Evolutionary conservation across 2,113 vertebrate genomes (phyloP).

Genomic region (Spea multiplicata): DNA sequence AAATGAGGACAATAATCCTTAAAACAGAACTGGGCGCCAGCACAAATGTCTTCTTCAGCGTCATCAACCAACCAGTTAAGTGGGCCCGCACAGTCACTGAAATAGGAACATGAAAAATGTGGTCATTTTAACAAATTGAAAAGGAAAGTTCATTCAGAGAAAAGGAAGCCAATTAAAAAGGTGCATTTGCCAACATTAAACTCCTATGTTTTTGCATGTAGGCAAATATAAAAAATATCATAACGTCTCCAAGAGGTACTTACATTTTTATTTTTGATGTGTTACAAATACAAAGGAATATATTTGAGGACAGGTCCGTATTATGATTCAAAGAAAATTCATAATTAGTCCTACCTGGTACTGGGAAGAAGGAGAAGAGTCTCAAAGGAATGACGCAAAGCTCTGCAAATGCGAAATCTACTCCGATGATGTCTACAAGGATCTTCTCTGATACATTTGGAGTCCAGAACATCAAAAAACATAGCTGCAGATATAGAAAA

Average conservation of each 20-base stretch:
- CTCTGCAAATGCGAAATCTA: constrained; percentile 85
- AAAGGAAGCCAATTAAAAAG: no score
- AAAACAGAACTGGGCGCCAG: constrained; percentile 95
- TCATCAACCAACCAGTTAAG: constrained; percentile 98
- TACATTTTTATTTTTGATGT: no score
- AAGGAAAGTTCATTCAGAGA: not conserved
- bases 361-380: constrained; percentile 96
- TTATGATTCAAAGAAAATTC: no score
- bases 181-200: no score
- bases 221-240: no score
- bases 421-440: constrained; percentile 89
- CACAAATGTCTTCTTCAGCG: constrained; percentile 96
- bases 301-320: no score
- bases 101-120: not conserved
- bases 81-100: constrained; percentile 89
- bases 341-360: constrained; percentile 81
- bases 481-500: constrained; percentile 70
- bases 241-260: no score
- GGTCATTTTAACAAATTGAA: not conserved
- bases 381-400: constrained; percentile 87
- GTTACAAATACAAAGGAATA: no score
- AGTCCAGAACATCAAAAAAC: constrained; percentile 96
- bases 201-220: no score
- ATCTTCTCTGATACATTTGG: constrained; percentile 92
- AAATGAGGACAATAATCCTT: constrained; percentile 92